Base-by-base conservation (phyloP, 2,797 vertebrate genomes). In the Xerus rutilus region DNA sequence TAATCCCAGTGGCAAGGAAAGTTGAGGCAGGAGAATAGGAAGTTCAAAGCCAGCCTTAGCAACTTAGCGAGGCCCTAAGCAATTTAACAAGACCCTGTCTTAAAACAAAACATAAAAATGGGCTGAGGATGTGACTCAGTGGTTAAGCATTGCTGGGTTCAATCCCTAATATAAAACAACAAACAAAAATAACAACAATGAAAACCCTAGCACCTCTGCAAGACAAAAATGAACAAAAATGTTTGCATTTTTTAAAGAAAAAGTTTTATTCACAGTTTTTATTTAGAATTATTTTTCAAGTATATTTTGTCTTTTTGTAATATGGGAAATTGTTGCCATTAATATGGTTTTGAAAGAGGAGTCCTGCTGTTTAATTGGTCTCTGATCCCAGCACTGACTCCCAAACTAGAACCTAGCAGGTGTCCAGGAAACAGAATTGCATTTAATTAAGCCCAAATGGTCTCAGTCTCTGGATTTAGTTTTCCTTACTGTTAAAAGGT, bases 181-280 rank as follows among this genome's bases (percentile, higher is more conserved):
- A 54, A 57, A 57, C 18, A 20, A 57, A 57, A 57, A 39, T 39
- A 95, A 72, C 54, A 18, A 54, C 54, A 57, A 57, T 6, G 2
- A 57, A 57, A 57, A 7, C 54, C 54, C 15, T 23, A 74, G 14
- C 13, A 89, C 18, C 2, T 86, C 39, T 87, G 3, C 25, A 17
- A 54, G 20, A 47, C 64, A 70, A 92, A 95, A 86, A 43, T 47
- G 18, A 85, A 79, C 25, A 81, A 73, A 91, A 91, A 57, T 65
- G 15, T 82, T 11, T 57, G 77, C 32, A 64, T 72, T 89, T 93
- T 67, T 69, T 90, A 92, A 78, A 18, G 8, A 21, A 21, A n/a
- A 73, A 78, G 13, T 57, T 57, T 90, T 77, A 39, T 65, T 28
- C 12, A 76, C 3, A 88, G 35, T 11, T 87, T 89, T 85, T 43